phyloP scores from a whole-genome alignment of 2,113 vertebrate genomes.

The Nycticryphes semicollaris region DNA sequence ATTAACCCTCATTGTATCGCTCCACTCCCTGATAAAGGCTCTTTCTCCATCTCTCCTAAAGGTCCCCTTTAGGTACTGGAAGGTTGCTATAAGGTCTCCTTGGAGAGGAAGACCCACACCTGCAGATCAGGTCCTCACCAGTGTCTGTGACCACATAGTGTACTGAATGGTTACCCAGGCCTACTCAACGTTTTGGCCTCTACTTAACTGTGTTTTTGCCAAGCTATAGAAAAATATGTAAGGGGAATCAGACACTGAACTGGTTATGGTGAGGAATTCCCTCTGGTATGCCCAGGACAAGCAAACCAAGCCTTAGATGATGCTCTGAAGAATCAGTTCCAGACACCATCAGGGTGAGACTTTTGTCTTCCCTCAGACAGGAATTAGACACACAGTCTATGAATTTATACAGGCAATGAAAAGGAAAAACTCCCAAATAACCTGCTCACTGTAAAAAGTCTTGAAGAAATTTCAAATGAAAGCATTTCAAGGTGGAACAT shows the following conservation, averaged over 20 bases:
- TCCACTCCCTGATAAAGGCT: too few relatives aligned
- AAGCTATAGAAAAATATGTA: not conserved
- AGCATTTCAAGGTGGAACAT: not conserved
- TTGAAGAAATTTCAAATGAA: conserved; percentile 17
- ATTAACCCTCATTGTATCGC: too few relatives aligned
- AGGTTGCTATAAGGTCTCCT: too few relatives aligned
- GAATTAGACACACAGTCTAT: not conserved
- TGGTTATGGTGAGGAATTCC: not conserved
- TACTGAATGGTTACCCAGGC: not conserved
- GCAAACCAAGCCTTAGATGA: not conserved
- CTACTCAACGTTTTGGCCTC: not conserved
- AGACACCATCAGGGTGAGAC: not conserved
- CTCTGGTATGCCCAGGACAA: not conserved
- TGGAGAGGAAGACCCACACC: not conserved
- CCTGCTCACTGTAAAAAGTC: not conserved
- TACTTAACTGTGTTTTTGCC: not conserved
- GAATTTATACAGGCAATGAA: conserved; percentile 10
- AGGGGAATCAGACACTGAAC: not conserved
- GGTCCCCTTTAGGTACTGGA: too few relatives aligned
- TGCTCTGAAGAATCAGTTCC: not conserved
- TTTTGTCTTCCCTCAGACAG: not conserved
- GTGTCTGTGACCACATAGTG: not conserved
- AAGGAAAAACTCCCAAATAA: conserved; percentile 28
- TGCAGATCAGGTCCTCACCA: not conserved
- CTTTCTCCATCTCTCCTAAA: too few relatives aligned